A percentile compares a stretch with the other conserved stretches of the same genome.
Evolutionary conservation across 2,113 vertebrate genomes (phyloP).

Genomic region (Anolis carolinensis): DNA sequence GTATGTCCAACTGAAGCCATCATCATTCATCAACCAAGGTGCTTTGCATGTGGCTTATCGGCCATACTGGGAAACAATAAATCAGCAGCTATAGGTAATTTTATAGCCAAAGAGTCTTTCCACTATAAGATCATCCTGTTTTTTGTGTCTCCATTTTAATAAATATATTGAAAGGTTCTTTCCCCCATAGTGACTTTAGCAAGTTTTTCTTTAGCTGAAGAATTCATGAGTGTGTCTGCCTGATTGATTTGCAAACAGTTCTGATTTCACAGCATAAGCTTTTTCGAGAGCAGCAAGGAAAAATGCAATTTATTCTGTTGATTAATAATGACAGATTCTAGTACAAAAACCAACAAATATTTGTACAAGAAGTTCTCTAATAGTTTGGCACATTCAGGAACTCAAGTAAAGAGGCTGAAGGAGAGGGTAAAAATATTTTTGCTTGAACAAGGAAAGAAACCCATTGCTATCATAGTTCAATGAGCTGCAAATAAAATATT

Average conservation of each 20-base stretch:
- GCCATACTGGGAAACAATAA: not conserved
- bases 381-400: conserved; percentile 21
- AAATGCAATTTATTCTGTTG: conserved; percentile 50
- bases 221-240: conserved; percentile 54
- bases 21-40: no score
- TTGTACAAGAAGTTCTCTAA: conserved; percentile 41
- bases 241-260: conserved; percentile 54
- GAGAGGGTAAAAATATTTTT: not conserved
- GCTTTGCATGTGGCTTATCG: not conserved
- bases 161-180: not conserved
- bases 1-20: no score
- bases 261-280: conserved; percentile 52
- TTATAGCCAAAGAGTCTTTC: conserved; percentile 12
- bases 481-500: conserved; percentile 17
- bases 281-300: conserved; percentile 51
- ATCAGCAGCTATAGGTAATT: not conserved
- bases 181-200: conserved; percentile 33
- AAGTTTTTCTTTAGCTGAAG: conserved; percentile 34
- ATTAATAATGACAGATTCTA: conserved; percentile 43
- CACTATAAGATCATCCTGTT: not conserved
- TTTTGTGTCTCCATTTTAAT: conserved; percentile 51
- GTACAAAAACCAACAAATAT: conserved; percentile 50
- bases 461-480: not conserved
- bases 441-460: not conserved
- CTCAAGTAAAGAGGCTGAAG: not conserved